Conservation (phyloP, 2,888 invertebrate genomes). For the Orchesella flavescens region DNA sequence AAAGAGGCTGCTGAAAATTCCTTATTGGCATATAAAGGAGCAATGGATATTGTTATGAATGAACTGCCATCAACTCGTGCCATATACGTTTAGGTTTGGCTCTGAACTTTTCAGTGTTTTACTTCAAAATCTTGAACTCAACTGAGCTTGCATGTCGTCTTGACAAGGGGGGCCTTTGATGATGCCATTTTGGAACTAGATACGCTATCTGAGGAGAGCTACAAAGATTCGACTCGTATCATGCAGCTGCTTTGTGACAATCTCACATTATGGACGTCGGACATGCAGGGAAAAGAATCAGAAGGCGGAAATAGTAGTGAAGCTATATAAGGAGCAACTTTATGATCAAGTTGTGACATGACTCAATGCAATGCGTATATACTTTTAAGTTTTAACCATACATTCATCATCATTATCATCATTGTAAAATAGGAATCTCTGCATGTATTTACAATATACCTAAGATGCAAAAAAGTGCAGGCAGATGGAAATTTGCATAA, state of each 20-base stretch:
- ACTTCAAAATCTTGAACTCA: slow-evolving; percentile 98
- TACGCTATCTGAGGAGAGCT: slow-evolving; percentile 97
- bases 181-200: slow-evolving; percentile 99
- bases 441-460: no score
- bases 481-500: no score
- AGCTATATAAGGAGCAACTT: slow-evolving; percentile 84
- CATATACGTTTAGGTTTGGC: slow-evolving; percentile 96
- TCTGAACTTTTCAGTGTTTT: slow-evolving; percentile 98
- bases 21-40: no score
- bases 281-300: slow-evolving; percentile 93
- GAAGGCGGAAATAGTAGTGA: slow-evolving; percentile 83
- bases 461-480: no score
- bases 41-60: no score
- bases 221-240: slow-evolving; percentile 99
- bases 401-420: no score
- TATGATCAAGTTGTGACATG: slow-evolving; percentile 98
- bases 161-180: slow-evolving; percentile 98
- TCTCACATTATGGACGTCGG: slow-evolving; percentile 98
- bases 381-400: no score
- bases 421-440: no score
- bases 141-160: slow-evolving; percentile 99
- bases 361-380: no score
- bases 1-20: no score
- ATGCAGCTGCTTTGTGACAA: slow-evolving; percentile 99
- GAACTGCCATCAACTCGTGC: slow-evolving; percentile 98